A percentile compares a stretch with the other conserved stretches of the same genome.
Conservation (phyloP, 2,113 vertebrate species). For the Tamias sibiricus region DNA sequence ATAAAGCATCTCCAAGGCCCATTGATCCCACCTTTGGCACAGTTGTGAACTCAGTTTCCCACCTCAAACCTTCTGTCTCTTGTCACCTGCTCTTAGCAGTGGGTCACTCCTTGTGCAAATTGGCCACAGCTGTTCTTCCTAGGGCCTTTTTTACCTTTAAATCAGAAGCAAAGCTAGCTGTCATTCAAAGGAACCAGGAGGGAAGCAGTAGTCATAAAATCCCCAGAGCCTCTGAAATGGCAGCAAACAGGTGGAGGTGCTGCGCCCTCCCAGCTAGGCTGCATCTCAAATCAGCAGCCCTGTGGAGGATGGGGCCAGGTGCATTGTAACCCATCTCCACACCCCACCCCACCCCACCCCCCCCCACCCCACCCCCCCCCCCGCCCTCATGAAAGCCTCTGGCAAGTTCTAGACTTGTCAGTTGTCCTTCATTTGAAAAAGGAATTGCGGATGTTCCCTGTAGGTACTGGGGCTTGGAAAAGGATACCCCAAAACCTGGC, state of each 20-base stretch:
- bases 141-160: neutral
- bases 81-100: neutral
- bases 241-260: neutral
- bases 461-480: neutral
- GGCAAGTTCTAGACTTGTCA: neutral
- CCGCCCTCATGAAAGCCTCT: neutral
- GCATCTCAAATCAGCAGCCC: neutral
- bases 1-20: neutral
- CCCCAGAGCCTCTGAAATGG: neutral
- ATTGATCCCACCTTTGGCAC: neutral
- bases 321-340: too few species aligned
- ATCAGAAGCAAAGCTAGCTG: neutral
- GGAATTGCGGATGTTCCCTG: rapidly evolving
- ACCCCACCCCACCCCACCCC: too few species aligned
- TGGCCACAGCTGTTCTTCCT: neutral
- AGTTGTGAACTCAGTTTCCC: neutral
- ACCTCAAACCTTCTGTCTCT: neutral
- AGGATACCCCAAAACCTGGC: neutral
- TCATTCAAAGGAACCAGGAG: neutral
- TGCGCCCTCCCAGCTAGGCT: neutral
- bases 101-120: rapidly evolving
- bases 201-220: neutral
- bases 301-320: neutral
- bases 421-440: neutral
- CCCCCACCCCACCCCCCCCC: too few species aligned